A percentile compares a stretch with the other conserved stretches of the same genome.
phyloP scores from a whole-genome alignment of 1,140 invertebrate species.

The Lutraria rhynchaena region DNA sequence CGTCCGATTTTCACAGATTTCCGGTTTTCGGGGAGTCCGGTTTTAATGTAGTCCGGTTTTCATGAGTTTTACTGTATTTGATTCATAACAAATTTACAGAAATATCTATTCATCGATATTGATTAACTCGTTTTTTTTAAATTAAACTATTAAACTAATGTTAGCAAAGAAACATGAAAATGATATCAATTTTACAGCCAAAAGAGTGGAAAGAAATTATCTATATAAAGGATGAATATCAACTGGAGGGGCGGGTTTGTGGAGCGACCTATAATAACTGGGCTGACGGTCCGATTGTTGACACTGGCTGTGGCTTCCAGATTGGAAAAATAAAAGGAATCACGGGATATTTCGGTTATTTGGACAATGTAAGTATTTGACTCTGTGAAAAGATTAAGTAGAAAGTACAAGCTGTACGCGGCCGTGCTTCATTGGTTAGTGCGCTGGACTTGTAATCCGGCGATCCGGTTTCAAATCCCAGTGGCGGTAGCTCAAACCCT shows the following conservation, averaged over 20 bases:
- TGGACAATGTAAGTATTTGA: conserved; percentile 58
- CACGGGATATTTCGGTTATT: conserved; percentile 20
- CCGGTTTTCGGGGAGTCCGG: too few species aligned
- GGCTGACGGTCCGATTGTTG: conserved; percentile 24
- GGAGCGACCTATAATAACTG: conserved; percentile 46
- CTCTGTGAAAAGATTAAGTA: too few species aligned
- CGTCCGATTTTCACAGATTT: too few species aligned
- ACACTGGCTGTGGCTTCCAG: conserved; percentile 42
- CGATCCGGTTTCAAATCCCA: too few species aligned
- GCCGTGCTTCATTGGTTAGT: too few species aligned
- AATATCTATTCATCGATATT: neutral
- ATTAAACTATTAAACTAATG: too few species aligned
- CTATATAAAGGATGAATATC: conserved; percentile 39
- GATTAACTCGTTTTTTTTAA: neutral
- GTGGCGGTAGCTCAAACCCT: too few species aligned
- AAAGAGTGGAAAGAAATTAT: conserved; percentile 50
- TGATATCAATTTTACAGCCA: conserved; percentile 31
- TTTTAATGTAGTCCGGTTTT: conserved; percentile 31
- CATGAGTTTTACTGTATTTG: neutral
- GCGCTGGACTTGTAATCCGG: too few species aligned
- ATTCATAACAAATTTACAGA: neutral
- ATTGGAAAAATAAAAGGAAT: conserved; percentile 4
- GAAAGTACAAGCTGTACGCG: neutral
- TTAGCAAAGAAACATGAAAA: too few species aligned
- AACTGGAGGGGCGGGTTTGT: conserved; percentile 51